Evolutionary conservation across 2,888 invertebrate species (phyloP), one percentile per base, ranked within the genome.

Genomic region (Melikaiella ostensackeni): DNA sequence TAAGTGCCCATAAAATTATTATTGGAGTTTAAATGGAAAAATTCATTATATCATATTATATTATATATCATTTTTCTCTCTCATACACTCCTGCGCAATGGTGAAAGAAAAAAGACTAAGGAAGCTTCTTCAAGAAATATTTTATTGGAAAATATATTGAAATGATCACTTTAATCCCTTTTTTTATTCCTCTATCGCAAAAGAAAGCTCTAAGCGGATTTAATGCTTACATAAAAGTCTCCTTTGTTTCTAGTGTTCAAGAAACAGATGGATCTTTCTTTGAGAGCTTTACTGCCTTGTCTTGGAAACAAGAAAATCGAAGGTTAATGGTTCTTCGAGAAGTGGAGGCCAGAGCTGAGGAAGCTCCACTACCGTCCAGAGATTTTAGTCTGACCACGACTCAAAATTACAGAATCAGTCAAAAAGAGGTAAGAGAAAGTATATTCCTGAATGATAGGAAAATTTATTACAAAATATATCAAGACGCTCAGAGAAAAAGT

Each of bases 211-310:
- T 16, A 2, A 50, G n/a, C 50, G 2, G 50, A 50, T n/a, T 50
- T 7, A 24, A 11, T 57, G 24, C 13, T 9, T 11, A 24, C 24
- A 24, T 57, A 24, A 21, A 57, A 24, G 27, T 59, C 24, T 59
- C 27, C 21, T 42, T 24, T 73, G 30, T 38, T 86, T 93, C 75
- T 93, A 98, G 98, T 85, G 97, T 98, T 21, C 98, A 98, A 94
- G 97, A 98, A 86, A 97, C 97, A 46, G 98, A 98, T 90, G 97
- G 97, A 11, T 97, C 97, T 77, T 98, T 98, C 92, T 98, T 98
- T 92, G 98, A 98, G 92, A 97, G 96, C 91, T 98, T 98, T 93
- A 97, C 97, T 24, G 97, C 97, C 35, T 92, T 98, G 84, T 96
- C 97, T 70, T 98, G 98, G 98, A 95, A 97, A 89, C 97, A 97